phyloP scores from a whole-genome alignment of 2,113 vertebrate species.

The Oenanthe oenanthe region DNA sequence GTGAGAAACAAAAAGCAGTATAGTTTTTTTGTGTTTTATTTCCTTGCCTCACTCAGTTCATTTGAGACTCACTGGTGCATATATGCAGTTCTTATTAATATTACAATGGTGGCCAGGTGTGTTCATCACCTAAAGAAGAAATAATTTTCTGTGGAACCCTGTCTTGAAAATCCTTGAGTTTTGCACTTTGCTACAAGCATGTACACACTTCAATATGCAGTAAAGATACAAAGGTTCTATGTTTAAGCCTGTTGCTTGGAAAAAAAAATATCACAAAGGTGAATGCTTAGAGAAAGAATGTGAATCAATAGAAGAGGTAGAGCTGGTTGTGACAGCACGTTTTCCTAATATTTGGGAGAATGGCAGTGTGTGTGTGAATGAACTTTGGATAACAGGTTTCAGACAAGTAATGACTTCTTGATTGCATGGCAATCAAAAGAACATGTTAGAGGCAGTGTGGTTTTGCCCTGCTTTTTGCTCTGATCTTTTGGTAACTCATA shows the following conservation, averaged over 20 bases:
- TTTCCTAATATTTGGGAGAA: not conserved
- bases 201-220: not conserved
- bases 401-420: not conserved
- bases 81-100: not conserved
- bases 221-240: too few species aligned
- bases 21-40: not conserved
- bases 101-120: not conserved
- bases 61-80: not conserved
- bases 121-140: not conserved
- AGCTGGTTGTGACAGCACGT: not conserved
- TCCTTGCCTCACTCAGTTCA: not conserved
- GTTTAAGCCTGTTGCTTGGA: not conserved
- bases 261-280: not conserved
- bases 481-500: not conserved
- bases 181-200: not conserved
- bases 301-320: constrained; percentile 31
- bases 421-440: not conserved
- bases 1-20: not conserved
- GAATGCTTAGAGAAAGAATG: constrained; percentile 21
- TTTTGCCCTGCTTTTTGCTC: not conserved
- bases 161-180: not conserved
- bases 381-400: not conserved
- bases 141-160: not conserved
- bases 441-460: not conserved
- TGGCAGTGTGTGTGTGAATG: not conserved